A percentile compares a stretch with the other conserved stretches of the same genome.
phyloP scores from a whole-genome alignment of 2,888 invertebrate genomes.

The Ischnus inquisitorius region DNA sequence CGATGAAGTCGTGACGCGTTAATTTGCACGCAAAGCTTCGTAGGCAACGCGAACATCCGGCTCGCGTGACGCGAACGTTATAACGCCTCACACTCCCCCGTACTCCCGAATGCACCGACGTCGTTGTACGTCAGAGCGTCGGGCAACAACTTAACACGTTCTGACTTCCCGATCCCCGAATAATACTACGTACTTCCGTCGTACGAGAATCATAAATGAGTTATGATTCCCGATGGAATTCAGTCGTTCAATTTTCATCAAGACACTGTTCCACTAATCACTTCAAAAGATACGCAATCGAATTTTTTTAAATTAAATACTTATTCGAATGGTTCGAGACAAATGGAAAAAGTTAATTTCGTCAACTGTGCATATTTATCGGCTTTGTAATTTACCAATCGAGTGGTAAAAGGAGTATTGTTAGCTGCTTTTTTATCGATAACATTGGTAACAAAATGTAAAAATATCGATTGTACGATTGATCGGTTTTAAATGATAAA shows the following conservation, averaged over 20 bases:
- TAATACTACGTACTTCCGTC: slow-evolving; percentile 49
- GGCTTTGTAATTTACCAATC: too few relatives aligned
- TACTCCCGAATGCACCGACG: slow-evolving; percentile 69
- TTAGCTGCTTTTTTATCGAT: too few relatives aligned
- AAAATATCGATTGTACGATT: not conserved
- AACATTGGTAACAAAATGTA: too few relatives aligned
- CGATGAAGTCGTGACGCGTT: slow-evolving; percentile 81
- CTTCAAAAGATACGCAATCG: not conserved
- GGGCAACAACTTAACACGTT: slow-evolving; percentile 73
- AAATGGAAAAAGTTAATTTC: too few relatives aligned
- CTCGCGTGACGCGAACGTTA: slow-evolving; percentile 76
- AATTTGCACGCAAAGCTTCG: slow-evolving; percentile 77
- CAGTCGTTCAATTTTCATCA: not conserved
- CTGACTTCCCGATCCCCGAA: slow-evolving; percentile 49
- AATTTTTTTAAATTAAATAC: not conserved
- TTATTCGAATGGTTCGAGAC: not conserved
- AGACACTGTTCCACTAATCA: not conserved
- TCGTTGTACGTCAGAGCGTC: slow-evolving; percentile 71
- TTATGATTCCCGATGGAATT: not conserved
- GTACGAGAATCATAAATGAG: not conserved
- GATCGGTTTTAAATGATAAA: not conserved
- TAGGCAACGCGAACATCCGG: slow-evolving; percentile 71
- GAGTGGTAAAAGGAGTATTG: too few relatives aligned
- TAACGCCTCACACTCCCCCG: slow-evolving; percentile 19
- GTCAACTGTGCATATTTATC: too few relatives aligned